Evolutionary conservation across 2,888 invertebrate species (phyloP).

Genomic region (Bombylius major): DNA sequence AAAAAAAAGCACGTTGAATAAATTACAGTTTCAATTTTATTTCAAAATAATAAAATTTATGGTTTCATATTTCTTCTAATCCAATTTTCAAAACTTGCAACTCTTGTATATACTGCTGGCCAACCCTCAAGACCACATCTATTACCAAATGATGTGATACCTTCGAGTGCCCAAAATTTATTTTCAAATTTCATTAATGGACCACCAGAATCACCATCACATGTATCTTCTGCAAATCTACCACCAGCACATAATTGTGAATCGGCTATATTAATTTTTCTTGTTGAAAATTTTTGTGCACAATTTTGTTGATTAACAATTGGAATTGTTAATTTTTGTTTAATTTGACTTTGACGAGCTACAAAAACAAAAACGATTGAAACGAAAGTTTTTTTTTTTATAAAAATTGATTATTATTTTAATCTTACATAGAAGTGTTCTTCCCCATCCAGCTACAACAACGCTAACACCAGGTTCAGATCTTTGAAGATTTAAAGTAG

Average conservation of each 20-base stretch:
- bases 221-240: slow-evolving; percentile 51
- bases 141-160: slow-evolving; percentile 55
- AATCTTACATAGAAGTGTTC: slow-evolving; percentile 33
- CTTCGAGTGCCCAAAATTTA: slow-evolving; percentile 46
- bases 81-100: slow-evolving; percentile 45
- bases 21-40: no score
- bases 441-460: slow-evolving; percentile 52
- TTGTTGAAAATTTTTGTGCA: slow-evolving; percentile 22
- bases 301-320: slow-evolving; percentile 40
- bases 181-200: slow-evolving; percentile 49
- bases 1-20: no score
- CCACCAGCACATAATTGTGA: slow-evolving; percentile 60
- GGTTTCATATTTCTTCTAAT: slow-evolving; percentile 20
- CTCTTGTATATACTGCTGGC: slow-evolving; percentile 58
- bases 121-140: slow-evolving; percentile 48
- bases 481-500: slow-evolving; percentile 12
- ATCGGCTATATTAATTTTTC: slow-evolving; percentile 24
- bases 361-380: neutral
- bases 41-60: slow-evolving; percentile 9
- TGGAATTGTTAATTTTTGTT: slow-evolving; percentile 41
- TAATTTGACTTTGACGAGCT: slow-evolving; percentile 43
- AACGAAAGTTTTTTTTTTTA: neutral
- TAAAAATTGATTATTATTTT: neutral
- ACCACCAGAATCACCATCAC: slow-evolving; percentile 65
- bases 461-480: slow-evolving; percentile 22